Evolutionary conservation across 2,113 vertebrate genomes (phyloP), one percentile per base, ranked within the genome.

Genomic region (Loxodonta africana): DNA sequence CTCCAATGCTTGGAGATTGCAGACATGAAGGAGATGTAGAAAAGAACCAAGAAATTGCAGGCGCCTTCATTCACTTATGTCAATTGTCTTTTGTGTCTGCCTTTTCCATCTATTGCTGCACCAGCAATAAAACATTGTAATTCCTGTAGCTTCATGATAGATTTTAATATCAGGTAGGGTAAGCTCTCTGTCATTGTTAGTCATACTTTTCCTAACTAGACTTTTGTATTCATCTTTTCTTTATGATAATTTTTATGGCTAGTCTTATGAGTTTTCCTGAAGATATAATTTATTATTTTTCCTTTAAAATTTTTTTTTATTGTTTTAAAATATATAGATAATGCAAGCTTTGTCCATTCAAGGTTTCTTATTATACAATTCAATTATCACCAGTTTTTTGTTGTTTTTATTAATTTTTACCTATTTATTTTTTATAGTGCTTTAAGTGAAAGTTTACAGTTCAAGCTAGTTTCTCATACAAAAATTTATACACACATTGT

Each of bases 31-130:
- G 6, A 15, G 44, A 23, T 37, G 0, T 78, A 28, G 92, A 77
- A 67, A 62, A 71, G 30, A n/a, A 11, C 3, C 0, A 0, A 33
- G 21, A 33, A 8, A 2, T 0, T 17, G 1, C 0, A 0, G 3
- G 9, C 17, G 11, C 69, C 9, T 78, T 83, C 53, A 11, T 60
- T 81, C n/a, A 37, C 18, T 28, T 63, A 37, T 4, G 41, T 48
- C 48, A 71, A n/a, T 28, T 53, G 46, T 73, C 63, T 89, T 83
- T 57, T 11, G 46, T 71, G 33, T 88, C 71, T 88, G 81, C 44
- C 46, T 89, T 94, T 95, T 65, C 30, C 18, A 44, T 60, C 6
- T 63, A 46, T 46, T 92, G 82, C 25, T 91, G 63, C 21, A 46
- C 7, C n/a, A 74, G 7, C 62, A 87, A 63, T 82, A 78, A 81